phyloP scores from a whole-genome alignment of 2,113 vertebrate genomes.

The Esox niger region DNA sequence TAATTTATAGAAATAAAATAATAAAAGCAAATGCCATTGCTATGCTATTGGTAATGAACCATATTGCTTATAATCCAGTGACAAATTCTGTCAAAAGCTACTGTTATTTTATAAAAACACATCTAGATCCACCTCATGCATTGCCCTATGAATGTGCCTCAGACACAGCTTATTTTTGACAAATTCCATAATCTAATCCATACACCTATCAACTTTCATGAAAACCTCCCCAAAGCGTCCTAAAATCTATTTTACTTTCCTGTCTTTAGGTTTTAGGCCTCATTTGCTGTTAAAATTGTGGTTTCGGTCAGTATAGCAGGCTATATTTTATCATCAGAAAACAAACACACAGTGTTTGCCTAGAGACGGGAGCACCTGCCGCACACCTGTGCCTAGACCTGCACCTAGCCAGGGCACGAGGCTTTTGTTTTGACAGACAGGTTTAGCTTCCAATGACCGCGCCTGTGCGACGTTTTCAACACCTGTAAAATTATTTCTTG shows the following conservation, averaged over 20 bases:
- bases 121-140: neutral
- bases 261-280: conserved; percentile 50
- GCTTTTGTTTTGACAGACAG: conserved; percentile 63
- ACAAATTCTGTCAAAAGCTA: neutral
- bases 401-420: conserved; percentile 37
- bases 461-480: conserved; percentile 36
- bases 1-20: too few species aligned
- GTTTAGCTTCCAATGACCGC: conserved; percentile 35
- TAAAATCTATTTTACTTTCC: neutral
- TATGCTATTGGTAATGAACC: too few species aligned
- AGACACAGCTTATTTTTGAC: neutral
- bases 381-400: conserved; percentile 72
- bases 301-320: conserved; percentile 62
- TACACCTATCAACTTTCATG: too few species aligned
- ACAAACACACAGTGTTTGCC: conserved; percentile 78
- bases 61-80: neutral
- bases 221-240: too few species aligned
- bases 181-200: neutral
- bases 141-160: neutral
- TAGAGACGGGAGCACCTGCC: conserved; percentile 74
- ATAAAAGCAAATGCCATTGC: too few species aligned
- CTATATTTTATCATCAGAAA: conserved; percentile 66
- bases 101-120: neutral
- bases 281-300: conserved; percentile 41
- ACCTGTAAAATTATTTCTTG: conserved; percentile 46